These are phyloP conservation scores for Teleogryllus occipitalis DNA, from an alignment of 1,140 invertebrate species.

Conservation along the genomic window DNA sequence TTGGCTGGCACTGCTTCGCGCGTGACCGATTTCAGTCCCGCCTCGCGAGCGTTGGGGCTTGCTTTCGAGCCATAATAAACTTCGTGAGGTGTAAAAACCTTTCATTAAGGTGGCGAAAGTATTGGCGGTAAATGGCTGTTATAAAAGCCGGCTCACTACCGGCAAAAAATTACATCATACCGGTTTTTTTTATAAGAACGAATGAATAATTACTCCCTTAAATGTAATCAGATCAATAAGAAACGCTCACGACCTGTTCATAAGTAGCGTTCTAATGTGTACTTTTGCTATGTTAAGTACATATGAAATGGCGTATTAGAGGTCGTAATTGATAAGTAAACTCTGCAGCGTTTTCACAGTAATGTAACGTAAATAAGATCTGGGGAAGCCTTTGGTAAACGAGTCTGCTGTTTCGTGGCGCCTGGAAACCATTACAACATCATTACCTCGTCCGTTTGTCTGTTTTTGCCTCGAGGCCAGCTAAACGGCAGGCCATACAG, in stretches of 20 bases:
- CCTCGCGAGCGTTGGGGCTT: background rate
- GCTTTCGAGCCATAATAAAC: background rate
- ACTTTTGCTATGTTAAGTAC: constrained; percentile 1
- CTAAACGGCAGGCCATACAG: background rate
- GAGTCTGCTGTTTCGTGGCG: background rate
- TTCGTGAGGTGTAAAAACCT: constrained; percentile 4
- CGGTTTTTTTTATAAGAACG: background rate
- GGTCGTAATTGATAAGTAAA: constrained; percentile 1
- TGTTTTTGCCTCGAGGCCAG: background rate
- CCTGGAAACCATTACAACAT: background rate
- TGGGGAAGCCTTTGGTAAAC: background rate
- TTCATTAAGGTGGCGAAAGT: background rate
- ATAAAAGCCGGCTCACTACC: background rate
- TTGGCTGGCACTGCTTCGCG: background rate
- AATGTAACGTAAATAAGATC: background rate
- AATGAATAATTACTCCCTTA: constrained; percentile 1
- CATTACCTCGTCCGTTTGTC: background rate
- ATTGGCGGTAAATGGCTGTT: background rate
- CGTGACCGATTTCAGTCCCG: background rate
- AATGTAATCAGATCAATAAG: background rate
- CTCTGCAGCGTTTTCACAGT: background rate
- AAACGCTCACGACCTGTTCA: constrained; percentile 3
- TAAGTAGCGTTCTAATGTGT: background rate
- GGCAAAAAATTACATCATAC: constrained; percentile 5
- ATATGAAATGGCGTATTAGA: background rate